Conservation (phyloP, 2,113 vertebrate species). For the Apteryx mantelli region DNA sequence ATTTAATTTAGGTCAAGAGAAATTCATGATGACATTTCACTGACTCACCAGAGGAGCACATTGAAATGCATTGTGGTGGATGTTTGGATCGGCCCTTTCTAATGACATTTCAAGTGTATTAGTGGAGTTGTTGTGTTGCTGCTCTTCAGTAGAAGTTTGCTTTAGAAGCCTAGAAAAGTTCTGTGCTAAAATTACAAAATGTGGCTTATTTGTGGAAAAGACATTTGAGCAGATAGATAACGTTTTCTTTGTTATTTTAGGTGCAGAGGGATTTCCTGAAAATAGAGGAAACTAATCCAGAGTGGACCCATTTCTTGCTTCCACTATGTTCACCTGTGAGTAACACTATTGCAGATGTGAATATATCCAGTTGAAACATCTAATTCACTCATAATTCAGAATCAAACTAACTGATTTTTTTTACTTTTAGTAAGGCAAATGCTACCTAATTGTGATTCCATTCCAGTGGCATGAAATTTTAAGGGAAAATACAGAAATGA, state of each 20-base stretch:
- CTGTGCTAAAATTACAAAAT: neutral
- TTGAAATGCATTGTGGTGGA: no score
- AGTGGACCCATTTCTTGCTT: neutral
- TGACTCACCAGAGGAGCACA: neutral
- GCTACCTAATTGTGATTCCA: neutral
- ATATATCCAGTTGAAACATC: neutral
- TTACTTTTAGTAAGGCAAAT: neutral
- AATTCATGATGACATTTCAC: fast-evolving
- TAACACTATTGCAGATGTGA: neutral
- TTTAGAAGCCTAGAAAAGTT: neutral
- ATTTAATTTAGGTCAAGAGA: neutral
- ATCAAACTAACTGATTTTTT: neutral
- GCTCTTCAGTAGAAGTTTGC: neutral
- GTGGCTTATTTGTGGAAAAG: neutral
- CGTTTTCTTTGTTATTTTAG: neutral
- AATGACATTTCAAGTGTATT: fast-evolving
- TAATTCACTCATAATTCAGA: neutral
- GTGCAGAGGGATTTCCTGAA: neutral
- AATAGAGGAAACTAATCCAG: neutral
- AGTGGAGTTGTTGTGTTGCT: neutral
- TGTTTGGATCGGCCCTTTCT: neutral
- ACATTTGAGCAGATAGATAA: neutral
- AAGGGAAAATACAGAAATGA: no score
- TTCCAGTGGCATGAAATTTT: neutral
- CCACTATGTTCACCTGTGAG: neutral